Evolutionary conservation across 2,888 invertebrate species (phyloP), one percentile per base, ranked within the genome.

Genomic region (Odontothrips loti): DNA sequence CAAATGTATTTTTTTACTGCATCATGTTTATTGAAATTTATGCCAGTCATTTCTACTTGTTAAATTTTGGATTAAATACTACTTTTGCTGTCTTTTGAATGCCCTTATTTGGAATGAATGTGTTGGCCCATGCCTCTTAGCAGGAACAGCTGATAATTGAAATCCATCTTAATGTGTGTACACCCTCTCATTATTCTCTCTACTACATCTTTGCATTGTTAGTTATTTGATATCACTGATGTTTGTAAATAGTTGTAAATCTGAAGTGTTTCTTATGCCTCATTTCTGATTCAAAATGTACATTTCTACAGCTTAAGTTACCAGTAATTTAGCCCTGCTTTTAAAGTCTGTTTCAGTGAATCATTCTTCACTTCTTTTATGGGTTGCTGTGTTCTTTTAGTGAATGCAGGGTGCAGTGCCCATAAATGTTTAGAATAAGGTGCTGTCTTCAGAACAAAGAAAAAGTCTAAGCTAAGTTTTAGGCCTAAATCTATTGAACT

Each of bases 231-330:
- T 58, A n/a, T 75, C 68, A 75, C 68, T 23, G 68, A 12, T 75
- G 17, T 23, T 27, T 75, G 68, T 75, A 75, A 75, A 75, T 75
- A 75, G 6, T 23, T 75, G 68, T 75, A 75, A 75, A 75, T 75
- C 68, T 75, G 68, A 75, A 75, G 23, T 23, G 68, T 27, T 75
- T 12, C 20, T 17, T 10, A 23, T 27, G 68, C 58, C 20, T 20
- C 58, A 58, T 58, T 58, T 75, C 68, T 75, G 68, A 75, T 58
- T 58, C 20, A 12, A 27, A 27, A 27, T 75, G 27, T 75, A 23
- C 68, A 75, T 23, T 75, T 23, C 68, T 75, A 75, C 68, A 75
- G 68, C 68, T 75, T 75, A 75, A 75, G 68, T 75, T 75, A 75
- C 68, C 68, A 75, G 6, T 75, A 27, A 27, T 75, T 75, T 75